phyloP scores from a whole-genome alignment of 2,797 vertebrate genomes.

The Etheostoma nigrum region DNA sequence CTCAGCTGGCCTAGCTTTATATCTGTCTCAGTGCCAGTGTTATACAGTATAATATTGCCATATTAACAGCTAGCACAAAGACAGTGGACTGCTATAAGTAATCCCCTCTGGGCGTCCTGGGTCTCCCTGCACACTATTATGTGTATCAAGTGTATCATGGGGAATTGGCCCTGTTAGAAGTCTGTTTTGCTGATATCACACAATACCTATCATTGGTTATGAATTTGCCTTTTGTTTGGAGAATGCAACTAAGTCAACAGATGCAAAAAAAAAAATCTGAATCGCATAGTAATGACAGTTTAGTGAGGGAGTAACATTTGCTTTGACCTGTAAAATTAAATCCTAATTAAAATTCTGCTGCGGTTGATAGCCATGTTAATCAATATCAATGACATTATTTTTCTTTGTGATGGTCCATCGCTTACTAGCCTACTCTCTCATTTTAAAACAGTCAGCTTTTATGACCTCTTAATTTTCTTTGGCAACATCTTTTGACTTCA shows the following conservation, averaged over 20 bases:
- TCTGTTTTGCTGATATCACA: conserved; percentile 26
- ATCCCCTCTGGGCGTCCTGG: conserved; percentile 28
- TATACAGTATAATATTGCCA: conserved; percentile 37
- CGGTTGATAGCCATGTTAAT: conserved; percentile 1
- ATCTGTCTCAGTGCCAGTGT: conserved; percentile 37
- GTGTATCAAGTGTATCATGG: conserved; percentile 14
- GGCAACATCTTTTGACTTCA: conserved; percentile 27
- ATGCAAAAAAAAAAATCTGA: neutral
- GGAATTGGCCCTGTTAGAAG: conserved; percentile 13
- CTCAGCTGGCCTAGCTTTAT: conserved; percentile 24
- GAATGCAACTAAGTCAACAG: neutral
- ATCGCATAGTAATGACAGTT: neutral
- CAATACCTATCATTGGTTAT: conserved; percentile 8
- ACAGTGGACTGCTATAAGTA: conserved; percentile 30
- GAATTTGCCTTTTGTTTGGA: conserved; percentile 8
- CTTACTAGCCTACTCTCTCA: neutral
- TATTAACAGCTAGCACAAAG: conserved; percentile 42
- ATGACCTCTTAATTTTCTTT: conserved; percentile 22
- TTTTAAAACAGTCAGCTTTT: conserved; percentile 22
- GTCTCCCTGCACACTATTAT: conserved; percentile 11
- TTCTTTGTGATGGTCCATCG: conserved; percentile 36
- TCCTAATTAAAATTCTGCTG: neutral
- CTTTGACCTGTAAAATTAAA: neutral
- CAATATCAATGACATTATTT: conserved; percentile 20
- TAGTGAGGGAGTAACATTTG: neutral